Base-by-base conservation (phyloP, 2,888 invertebrate species). In the Stenchaetothrips biformis region DNA sequence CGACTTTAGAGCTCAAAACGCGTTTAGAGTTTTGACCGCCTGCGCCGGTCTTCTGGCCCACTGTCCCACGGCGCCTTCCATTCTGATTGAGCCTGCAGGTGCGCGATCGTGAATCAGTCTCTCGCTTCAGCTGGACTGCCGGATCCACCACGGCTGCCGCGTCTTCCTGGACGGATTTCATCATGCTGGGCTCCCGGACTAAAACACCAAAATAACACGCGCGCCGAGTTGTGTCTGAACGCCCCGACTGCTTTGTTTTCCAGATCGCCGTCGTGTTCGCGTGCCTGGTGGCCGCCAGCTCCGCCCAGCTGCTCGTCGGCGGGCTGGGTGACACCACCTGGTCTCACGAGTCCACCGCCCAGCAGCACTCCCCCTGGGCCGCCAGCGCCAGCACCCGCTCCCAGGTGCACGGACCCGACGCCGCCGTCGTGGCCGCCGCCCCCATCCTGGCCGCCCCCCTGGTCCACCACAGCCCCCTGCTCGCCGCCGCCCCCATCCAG, bases 231-330 rank as follows among this genome's bases (percentile, higher is more conserved):
- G 37, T 37, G 37, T 37, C 4, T 37, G 37, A 37, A 37, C 37
- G 1, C 37, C 37, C 2, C 37, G 21, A 21, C 67, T 74, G 21
- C 25, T 21, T 21, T 1, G 37, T 37, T 37, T 37, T 37, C 37
- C 67, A 74, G 67, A 74, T 74, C 67, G 67, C 25, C 21, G 67
- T 74, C 25, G 67, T 74, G 67, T 74, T 74, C 67, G 67, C 67
- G 67, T 74, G 67, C 67, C 21, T 74, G 67, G 67, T 74, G 67
- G 67, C 67, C 67, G 67, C 67, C 67, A 74, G 67, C 67, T 74
- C 67, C 25, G 67, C 67, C 25, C 67, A 74, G 67, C 9, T 74
- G 9, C 67, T 74, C 21, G 11, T 25, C 67, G 67, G 21, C n/a
- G 7, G 16, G 21, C n/a, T 9, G 21, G n/a, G n/a, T 7, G 18